Conservation (phyloP, 35 echinoderm and acorn worm genomes). For the Acanthaster planci region DNA sequence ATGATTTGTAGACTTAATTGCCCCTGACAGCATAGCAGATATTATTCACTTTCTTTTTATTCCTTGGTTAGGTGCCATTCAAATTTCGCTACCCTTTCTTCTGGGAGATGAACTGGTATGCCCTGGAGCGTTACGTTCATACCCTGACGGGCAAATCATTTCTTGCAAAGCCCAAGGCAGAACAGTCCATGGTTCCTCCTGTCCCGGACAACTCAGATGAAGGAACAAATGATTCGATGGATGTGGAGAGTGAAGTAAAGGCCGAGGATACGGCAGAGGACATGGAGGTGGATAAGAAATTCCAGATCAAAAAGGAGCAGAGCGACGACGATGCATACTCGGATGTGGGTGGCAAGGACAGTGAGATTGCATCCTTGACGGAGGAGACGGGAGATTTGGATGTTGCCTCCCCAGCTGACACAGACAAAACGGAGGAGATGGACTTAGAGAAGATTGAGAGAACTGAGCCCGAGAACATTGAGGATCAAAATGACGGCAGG, state of each 20-base stretch:
- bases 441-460: slow-evolving; percentile 30
- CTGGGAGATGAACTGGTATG: slow-evolving; percentile 95
- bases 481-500: neutral
- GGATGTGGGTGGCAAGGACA: neutral
- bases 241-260: slow-evolving; percentile 19
- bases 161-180: slow-evolving; percentile 39
- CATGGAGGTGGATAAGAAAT: slow-evolving; percentile 2
- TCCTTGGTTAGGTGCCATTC: slow-evolving; percentile 82
- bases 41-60: neutral
- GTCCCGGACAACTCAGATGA: neutral
- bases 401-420: neutral
- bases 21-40: no score
- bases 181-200: neutral
- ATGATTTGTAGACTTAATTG: no score
- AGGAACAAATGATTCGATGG: slow-evolving; percentile 24
- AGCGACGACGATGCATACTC: slow-evolving; percentile 45
- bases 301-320: neutral
- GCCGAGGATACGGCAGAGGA: slow-evolving; percentile 38
- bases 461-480: slow-evolving; percentile 14
- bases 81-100: slow-evolving; percentile 98
- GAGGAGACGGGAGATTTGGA: neutral
- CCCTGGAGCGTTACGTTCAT: slow-evolving; percentile 79
- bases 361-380: neutral
- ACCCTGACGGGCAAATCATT: slow-evolving; percentile 66
- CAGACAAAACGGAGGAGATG: slow-evolving; percentile 35